A percentile compares a stretch with the other conserved stretches of the same genome.
Evolutionary conservation across 2,113 vertebrate genomes (phyloP).

Genomic region (Hippopotamus amphibius): DNA sequence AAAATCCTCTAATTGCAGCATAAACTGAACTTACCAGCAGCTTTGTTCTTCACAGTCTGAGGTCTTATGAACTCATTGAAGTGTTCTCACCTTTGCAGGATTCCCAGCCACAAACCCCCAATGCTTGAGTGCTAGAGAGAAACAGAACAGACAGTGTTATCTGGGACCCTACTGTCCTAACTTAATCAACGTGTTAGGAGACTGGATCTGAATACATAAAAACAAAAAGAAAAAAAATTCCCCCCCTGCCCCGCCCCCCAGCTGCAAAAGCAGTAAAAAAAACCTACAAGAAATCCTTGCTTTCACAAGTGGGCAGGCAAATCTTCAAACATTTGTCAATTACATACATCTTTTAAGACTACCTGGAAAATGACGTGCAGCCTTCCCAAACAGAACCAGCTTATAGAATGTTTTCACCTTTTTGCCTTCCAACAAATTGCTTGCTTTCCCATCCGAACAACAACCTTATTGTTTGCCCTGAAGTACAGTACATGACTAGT

Average conservation of each 20-base stretch:
- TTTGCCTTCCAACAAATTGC: constrained; percentile 83
- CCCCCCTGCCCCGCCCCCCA: too few relatives aligned
- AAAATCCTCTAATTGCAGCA: background rate
- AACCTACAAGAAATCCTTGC: background rate
- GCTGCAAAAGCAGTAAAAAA: background rate
- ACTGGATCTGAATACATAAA: background rate
- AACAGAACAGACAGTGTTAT: background rate
- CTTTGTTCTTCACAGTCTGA: background rate
- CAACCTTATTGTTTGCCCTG: constrained; percentile 86
- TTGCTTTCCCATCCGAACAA: constrained; percentile 87
- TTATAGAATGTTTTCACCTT: constrained; percentile 81
- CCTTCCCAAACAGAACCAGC: constrained; percentile 76
- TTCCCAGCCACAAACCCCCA: constrained; percentile 1
- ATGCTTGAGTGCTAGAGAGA: background rate
- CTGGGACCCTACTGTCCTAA: background rate
- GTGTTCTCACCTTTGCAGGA: background rate
- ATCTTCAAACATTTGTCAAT: background rate
- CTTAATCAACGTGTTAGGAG: background rate
- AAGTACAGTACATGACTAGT: constrained; percentile 84
- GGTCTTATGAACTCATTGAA: background rate
- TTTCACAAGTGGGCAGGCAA: background rate
- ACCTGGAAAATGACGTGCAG: constrained; percentile 71
- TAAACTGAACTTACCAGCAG: background rate
- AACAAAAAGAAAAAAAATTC: background rate
- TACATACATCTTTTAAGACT: constrained; percentile 4